phyloP scores from a whole-genome alignment of 2,113 vertebrate genomes.

The Spheniscus mendiculus region DNA sequence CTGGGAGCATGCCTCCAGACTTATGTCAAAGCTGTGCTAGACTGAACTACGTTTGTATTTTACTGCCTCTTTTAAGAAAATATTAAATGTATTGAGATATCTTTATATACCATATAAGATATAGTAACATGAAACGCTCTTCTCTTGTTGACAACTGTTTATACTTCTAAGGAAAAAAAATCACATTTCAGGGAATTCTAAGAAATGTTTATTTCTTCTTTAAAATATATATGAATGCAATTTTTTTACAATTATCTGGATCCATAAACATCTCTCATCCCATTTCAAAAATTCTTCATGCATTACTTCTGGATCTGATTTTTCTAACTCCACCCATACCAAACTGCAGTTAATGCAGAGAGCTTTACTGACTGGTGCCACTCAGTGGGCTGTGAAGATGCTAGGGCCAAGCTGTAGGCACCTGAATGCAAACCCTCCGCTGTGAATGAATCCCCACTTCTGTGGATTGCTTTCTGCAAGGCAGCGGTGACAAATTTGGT shows the following conservation, averaged over 20 bases:
- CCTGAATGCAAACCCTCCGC: neutral
- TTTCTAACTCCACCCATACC: neutral
- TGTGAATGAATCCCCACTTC: too few species aligned
- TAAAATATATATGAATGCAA: too few species aligned
- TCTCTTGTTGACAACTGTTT: neutral
- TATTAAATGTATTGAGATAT: too few species aligned
- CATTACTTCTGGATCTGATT: neutral
- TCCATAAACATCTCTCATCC: neutral
- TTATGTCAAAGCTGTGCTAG: neutral
- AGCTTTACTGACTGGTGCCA: neutral
- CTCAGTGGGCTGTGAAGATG: neutral
- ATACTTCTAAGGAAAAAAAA: neutral
- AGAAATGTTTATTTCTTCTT: neutral
- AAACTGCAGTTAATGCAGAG: fast-evolving
- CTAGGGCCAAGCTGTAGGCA: neutral
- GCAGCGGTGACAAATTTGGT: too few species aligned
- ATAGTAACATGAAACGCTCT: too few species aligned
- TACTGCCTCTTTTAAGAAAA: neutral
- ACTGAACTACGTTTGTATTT: neutral
- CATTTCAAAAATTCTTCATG: too few species aligned
- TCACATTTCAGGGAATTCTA: neutral
- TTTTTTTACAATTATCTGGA: neutral
- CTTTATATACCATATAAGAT: too few species aligned
- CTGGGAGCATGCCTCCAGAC: too few species aligned
- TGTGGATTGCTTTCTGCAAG: neutral